phyloP scores from a whole-genome alignment of 1,140 invertebrate species.

The Pissodes strobi region DNA sequence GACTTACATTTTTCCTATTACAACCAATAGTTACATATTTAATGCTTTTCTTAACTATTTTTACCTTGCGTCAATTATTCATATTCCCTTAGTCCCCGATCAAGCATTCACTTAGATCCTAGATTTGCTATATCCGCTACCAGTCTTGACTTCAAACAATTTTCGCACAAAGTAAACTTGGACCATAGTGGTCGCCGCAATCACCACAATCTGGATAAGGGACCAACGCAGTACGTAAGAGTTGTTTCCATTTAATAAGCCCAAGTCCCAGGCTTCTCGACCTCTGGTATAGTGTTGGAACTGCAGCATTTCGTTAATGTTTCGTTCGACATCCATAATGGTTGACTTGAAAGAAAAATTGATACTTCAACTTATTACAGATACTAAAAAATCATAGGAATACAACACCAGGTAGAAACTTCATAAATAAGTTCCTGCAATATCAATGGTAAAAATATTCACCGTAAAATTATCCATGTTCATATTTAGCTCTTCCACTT shows the following conservation, averaged over 20 bases:
- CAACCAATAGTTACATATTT: too few relatives aligned
- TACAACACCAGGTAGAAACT: too few relatives aligned
- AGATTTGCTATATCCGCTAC: slow-evolving; percentile 62
- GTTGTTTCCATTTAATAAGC: slow-evolving; percentile 82
- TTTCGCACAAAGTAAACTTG: slow-evolving; percentile 90
- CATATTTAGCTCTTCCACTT: slow-evolving; percentile 84
- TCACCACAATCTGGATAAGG: slow-evolving; percentile 80
- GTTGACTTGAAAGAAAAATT: slow-evolving; percentile 65
- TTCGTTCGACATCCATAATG: slow-evolving; percentile 76
- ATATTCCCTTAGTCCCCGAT: background rate
- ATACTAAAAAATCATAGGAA: too few relatives aligned
- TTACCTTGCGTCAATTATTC: background rate
- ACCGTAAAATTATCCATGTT: slow-evolving; percentile 91
- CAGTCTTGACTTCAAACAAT: slow-evolving; percentile 78
- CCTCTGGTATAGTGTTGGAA: slow-evolving; percentile 79
- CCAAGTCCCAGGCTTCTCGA: slow-evolving; percentile 79
- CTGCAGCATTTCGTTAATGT: slow-evolving; percentile 84
- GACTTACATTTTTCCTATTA: too few relatives aligned
- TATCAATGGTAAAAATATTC: slow-evolving; percentile 57
- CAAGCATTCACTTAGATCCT: slow-evolving; percentile 38
- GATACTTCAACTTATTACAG: too few relatives aligned
- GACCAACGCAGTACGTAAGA: slow-evolving; percentile 87
- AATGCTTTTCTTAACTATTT: too few relatives aligned
- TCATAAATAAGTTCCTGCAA: too few relatives aligned
- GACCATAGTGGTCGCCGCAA: slow-evolving; percentile 72